phyloP scores from a whole-genome alignment of 2,888 invertebrate species.

The Chrysopilus asiliformis region DNA sequence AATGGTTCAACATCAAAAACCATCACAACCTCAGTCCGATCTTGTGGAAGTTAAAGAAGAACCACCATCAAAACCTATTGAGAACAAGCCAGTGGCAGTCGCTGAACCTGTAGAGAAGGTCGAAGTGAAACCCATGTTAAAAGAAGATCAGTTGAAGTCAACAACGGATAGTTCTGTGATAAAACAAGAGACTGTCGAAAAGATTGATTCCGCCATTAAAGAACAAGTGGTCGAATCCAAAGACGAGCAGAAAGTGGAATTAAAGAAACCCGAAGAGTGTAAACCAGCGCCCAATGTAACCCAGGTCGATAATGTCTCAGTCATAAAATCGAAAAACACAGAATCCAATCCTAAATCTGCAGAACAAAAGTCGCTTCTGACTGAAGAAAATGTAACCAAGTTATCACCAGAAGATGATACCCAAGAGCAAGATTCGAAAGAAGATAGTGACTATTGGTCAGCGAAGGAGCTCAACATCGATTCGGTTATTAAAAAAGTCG shows the following conservation, averaged over 20 bases:
- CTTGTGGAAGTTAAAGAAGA: not conserved
- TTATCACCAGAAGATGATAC: slow-evolving; percentile 29
- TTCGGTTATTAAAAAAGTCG: slow-evolving; percentile 67
- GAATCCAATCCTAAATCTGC: too few species aligned
- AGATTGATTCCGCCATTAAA: too few species aligned
- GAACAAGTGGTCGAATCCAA: too few species aligned
- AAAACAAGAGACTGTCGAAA: not conserved
- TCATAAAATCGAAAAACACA: slow-evolving; percentile 11
- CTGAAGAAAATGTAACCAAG: slow-evolving; percentile 30
- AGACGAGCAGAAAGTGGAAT: too few species aligned
- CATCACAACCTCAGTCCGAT: slow-evolving; percentile 5
- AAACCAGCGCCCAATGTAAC: too few species aligned
- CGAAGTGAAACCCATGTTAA: slow-evolving; percentile 5
- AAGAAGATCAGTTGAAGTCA: not conserved
- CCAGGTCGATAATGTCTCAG: slow-evolving; percentile 9
- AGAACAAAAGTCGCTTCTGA: slow-evolving; percentile 22
- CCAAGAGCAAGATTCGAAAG: slow-evolving; percentile 43
- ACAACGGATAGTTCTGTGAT: not conserved
- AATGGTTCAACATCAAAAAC: slow-evolving; percentile 6
- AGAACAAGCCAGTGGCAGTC: slow-evolving; percentile 1
- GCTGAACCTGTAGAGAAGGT: too few species aligned
- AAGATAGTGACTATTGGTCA: slow-evolving; percentile 65
- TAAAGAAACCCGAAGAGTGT: too few species aligned
- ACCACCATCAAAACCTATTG: not conserved
- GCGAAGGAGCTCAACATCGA: slow-evolving; percentile 68